Percentiles rank a stretch among this genome's conserved stretches.
Conservation (phyloP, 2,888 invertebrate genomes). For the Tenthredo distinguenda region DNA sequence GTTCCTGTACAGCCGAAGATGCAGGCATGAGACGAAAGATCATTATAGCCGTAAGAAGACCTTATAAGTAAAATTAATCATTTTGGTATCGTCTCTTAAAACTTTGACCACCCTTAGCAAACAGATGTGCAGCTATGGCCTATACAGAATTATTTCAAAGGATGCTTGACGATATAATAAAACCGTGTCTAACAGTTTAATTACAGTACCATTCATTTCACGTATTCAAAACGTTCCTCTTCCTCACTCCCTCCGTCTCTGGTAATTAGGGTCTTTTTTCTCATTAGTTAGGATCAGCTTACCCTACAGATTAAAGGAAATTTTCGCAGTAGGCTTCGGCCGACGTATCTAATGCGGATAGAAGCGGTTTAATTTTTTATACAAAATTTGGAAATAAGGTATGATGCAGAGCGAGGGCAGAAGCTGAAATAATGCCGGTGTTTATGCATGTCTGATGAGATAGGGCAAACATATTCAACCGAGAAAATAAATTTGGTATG, state of each 20-base stretch:
- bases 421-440: not conserved
- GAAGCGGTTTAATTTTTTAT: not conserved
- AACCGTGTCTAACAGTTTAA: constrained; percentile 4
- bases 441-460: not conserved
- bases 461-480: not conserved
- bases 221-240: not conserved
- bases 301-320: not conserved
- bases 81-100: not conserved
- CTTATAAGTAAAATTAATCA: not conserved
- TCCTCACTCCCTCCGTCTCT: not conserved
- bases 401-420: not conserved
- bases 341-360: not conserved
- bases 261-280: constrained; percentile 2
- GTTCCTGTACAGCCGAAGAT: not conserved
- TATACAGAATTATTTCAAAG: not conserved
- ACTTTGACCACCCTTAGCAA: not conserved
- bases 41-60: not conserved
- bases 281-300: not conserved
- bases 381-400: not conserved
- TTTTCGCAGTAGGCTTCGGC: not conserved
- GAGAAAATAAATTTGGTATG: not conserved
- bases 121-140: not conserved
- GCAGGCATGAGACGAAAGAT: not conserved
- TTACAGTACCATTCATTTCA: not conserved
- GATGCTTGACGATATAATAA: constrained; percentile 6